phyloP scores from a whole-genome alignment of 53 echinoderm and acorn worm genomes.

The Echinarachnius parma region DNA sequence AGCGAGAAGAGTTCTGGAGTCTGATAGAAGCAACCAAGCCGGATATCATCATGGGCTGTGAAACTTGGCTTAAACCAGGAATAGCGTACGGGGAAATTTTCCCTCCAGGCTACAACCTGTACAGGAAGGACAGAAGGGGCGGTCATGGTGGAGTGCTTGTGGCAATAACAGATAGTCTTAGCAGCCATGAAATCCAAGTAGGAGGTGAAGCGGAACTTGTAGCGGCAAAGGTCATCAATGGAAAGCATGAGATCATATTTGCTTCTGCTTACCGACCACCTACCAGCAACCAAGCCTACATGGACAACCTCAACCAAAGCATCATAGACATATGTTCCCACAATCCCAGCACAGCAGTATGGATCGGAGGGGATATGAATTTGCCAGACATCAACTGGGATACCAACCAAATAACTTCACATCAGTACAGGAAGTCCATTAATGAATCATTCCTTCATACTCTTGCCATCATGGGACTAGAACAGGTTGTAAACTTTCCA shows the following conservation, averaged over 20 bases:
- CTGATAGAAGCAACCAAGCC: conserved; percentile 8
- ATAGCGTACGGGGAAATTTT: not conserved
- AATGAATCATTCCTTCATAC: conserved; percentile 17
- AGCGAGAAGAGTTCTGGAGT: conserved; percentile 13
- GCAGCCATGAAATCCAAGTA: not conserved
- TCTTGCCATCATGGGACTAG: conserved; percentile 26
- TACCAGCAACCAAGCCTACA: conserved; percentile 24
- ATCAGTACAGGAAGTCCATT: not conserved
- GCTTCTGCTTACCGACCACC: conserved; percentile 42
- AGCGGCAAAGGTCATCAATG: not conserved
- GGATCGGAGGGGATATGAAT: conserved; percentile 41
- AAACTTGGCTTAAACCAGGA: conserved; percentile 12
- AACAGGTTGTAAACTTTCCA: conserved; percentile 45
- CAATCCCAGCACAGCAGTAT: conserved; percentile 2
- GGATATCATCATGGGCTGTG: conserved; percentile 7
- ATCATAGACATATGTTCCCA: conserved; percentile 6
- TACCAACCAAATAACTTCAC: conserved; percentile 14
- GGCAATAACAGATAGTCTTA: not conserved
- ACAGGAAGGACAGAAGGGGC: conserved; percentile 11
- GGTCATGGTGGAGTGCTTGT: not conserved
- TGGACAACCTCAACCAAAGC: conserved; percentile 12
- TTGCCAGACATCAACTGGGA: conserved; percentile 49
- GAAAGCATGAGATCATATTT: conserved; percentile 11
- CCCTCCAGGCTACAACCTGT: conserved; percentile 13
- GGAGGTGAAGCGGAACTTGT: conserved; percentile 5